These are phyloP conservation scores for Leptinotarsa peninsularis DNA, from an alignment of 2,888 invertebrate species.

Conservation along the genomic window DNA sequence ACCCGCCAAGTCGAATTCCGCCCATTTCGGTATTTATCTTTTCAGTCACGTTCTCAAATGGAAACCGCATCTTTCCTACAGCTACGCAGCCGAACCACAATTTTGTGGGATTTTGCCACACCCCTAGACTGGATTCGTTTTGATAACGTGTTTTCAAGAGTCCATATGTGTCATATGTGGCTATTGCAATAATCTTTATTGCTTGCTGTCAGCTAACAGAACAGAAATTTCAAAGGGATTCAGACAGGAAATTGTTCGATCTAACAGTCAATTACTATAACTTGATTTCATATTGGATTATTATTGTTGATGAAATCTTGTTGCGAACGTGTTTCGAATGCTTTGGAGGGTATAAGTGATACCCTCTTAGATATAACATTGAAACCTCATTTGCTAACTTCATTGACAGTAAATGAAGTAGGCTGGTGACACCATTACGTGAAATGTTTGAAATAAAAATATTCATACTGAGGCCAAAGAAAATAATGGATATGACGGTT, in stretches of 20 bases:
- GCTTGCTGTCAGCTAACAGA: slow-evolving; percentile 21
- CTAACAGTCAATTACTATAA: neutral
- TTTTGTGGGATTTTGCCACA: slow-evolving; percentile 44
- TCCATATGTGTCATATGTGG: slow-evolving; percentile 39
- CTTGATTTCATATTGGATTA: neutral
- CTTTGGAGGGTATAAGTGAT: no score
- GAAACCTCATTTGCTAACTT: no score
- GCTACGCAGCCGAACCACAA: slow-evolving; percentile 46
- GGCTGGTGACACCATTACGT: no score
- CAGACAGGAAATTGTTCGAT: neutral
- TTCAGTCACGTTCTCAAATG: slow-evolving; percentile 50
- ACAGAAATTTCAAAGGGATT: neutral
- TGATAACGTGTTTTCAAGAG: slow-evolving; percentile 41
- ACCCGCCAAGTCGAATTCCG: neutral
- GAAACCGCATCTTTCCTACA: slow-evolving; percentile 45
- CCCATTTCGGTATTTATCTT: slow-evolving; percentile 45
- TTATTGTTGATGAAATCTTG: neutral
- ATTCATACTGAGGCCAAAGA: no score
- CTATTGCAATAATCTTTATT: slow-evolving; percentile 38
- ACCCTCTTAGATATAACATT: no score
- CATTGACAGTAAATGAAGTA: no score
- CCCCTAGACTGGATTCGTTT: slow-evolving; percentile 37
- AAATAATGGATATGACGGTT: no score
- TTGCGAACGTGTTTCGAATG: no score
- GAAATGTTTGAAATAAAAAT: no score